Evolutionary conservation across 2,888 invertebrate genomes (phyloP), one percentile per base, ranked within the genome.

Genomic region (Portevinia maculata): DNA sequence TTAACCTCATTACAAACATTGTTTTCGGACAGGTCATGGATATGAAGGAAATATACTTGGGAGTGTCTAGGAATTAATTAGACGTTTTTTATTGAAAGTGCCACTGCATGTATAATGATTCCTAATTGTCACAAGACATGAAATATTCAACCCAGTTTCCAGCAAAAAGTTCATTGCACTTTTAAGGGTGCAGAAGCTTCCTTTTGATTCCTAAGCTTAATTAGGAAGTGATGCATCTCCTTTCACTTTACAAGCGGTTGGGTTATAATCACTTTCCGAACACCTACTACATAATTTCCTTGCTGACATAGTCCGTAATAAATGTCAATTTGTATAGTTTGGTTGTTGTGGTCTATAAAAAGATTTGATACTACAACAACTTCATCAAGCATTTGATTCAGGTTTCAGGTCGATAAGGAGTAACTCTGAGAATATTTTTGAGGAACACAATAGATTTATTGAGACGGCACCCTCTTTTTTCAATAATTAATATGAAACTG

Each of bases 21-120:
- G 57, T 41, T 67, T 60, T 62, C 44, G 65, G 76, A 50, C 71
- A 73, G 78, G 83, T 83, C 76, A 78, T 62, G 83, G 55, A 83
- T 53, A 41, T 41, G 60, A 15, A 15, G 53, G 53, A 13, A 44
- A 7, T 41, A 1, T 13, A 6, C 55, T 24, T 60, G 60, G 79
- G 71, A 65, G 71, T 60, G 71, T 34, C 46, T n/a, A 15, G 21
- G 24, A 65, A 32, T 41, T 41, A 57, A 19, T 65, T 53, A 32
- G 13, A 52, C 30, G 6, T 34, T 44, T 24, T 41, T 28, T 30
- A 32, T 46, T 8, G 34, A 19, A 28, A 30, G 9, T 39, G n/a
- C 11, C 21, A 41, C 34, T 5, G 37, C 55, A 19, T 41, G 24
- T 8, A 30, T 13, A 21, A 19, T 8, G 13, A 1, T 32, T 39